Conservation (phyloP, 2,113 vertebrate species). For the Channa maculata region DNA sequence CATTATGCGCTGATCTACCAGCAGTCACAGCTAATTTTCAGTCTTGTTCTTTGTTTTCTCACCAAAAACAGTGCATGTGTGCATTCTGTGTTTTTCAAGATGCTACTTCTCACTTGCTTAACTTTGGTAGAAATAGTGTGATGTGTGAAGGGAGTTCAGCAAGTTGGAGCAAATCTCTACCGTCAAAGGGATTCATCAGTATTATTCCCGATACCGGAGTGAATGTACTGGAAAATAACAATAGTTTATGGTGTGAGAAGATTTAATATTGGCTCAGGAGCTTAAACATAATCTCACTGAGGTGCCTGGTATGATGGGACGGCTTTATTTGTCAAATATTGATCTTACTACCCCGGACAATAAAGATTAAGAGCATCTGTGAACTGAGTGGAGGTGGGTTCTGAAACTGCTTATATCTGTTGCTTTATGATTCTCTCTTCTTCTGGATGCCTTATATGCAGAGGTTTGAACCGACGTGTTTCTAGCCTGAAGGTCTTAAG, state of each 20-base stretch:
- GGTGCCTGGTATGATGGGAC: not conserved
- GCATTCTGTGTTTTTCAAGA: not conserved
- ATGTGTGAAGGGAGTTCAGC: slow-evolving; percentile 9
- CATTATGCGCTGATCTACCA: not conserved
- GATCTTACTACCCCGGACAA: not conserved
- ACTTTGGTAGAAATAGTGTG: not conserved
- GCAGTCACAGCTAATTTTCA: too few relatives aligned
- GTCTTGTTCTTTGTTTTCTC: too few relatives aligned
- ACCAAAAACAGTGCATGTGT: too few relatives aligned
- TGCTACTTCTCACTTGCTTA: not conserved
- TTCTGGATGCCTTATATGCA: slow-evolving; percentile 44
- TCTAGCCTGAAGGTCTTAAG: not conserved
- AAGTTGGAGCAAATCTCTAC: not conserved
- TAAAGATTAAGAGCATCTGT: not conserved
- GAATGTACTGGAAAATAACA: not conserved
- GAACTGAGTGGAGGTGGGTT: slow-evolving; percentile 22
- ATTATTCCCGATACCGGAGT: too few relatives aligned
- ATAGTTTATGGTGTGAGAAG: not conserved
- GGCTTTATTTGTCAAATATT: not conserved
- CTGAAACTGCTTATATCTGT: slow-evolving; percentile 12
- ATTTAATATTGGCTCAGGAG: not conserved
- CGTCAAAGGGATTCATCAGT: not conserved
- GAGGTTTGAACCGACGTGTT: not conserved
- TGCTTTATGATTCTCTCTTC: slow-evolving; percentile 1
- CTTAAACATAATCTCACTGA: not conserved